Evolutionary conservation across 2,797 vertebrate species (phyloP).

Genomic region (Eulemur rubriventer): DNA sequence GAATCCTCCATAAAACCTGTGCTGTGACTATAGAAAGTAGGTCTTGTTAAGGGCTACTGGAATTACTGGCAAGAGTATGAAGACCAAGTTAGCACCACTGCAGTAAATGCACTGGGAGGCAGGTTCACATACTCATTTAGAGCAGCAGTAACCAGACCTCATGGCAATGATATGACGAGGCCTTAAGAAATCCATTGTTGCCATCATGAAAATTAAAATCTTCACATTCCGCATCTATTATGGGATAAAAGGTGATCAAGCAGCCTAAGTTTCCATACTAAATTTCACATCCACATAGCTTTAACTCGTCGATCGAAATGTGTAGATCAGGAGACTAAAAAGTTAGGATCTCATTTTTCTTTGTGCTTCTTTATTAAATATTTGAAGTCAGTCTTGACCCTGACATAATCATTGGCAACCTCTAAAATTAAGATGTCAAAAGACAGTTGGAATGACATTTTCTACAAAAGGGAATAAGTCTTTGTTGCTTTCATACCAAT

Average conservation of each 20-base stretch:
- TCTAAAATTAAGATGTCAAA: conserved; percentile 70
- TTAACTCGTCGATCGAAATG: conserved; percentile 50
- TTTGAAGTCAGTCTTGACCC: conserved; percentile 59
- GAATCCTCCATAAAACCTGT: conserved; percentile 42
- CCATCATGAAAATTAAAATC: conserved; percentile 70
- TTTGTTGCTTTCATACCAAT: conserved; percentile 67
- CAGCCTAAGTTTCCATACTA: conserved; percentile 54
- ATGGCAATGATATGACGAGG: conserved; percentile 61
- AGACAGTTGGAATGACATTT: conserved; percentile 62
- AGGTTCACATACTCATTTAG: conserved; percentile 49
- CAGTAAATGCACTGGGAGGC: conserved; percentile 36
- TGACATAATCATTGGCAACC: conserved; percentile 66
- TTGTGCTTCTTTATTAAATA: conserved; percentile 62
- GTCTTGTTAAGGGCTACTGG: conserved; percentile 35
- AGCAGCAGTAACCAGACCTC: conserved; percentile 48
- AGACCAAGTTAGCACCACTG: conserved; percentile 51
- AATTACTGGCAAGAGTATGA: conserved; percentile 57
- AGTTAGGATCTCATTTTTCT: conserved; percentile 66
- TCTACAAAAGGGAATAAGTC: conserved; percentile 55
- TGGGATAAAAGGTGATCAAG: conserved; percentile 61
- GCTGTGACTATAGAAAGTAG: conserved; percentile 34
- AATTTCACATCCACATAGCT: conserved; percentile 70
- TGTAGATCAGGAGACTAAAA: conserved; percentile 52
- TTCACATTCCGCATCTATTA: conserved; percentile 64
- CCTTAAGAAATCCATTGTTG: conserved; percentile 58